phyloP scores from a whole-genome alignment of 2,888 invertebrate genomes.

The Cyaniris semiargus region DNA sequence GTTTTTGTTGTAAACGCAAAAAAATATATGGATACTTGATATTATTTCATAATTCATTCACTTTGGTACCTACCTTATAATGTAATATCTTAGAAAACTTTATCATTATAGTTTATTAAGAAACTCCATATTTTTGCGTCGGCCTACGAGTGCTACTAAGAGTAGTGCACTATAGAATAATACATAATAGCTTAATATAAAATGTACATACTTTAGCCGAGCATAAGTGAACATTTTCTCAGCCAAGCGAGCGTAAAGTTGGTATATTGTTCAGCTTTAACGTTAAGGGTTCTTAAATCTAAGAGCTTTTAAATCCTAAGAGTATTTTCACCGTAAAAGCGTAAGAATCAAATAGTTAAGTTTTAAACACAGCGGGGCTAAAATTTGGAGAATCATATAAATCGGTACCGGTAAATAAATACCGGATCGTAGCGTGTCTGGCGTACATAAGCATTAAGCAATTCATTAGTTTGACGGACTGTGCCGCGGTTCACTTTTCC shows the following conservation, averaged over 20 bases:
- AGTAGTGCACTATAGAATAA: background rate
- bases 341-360: background rate
- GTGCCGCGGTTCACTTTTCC: background rate
- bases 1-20: too few species aligned
- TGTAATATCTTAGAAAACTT: too few species aligned
- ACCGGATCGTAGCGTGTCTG: too few species aligned
- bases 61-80: too few species aligned
- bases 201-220: background rate
- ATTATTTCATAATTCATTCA: too few species aligned
- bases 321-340: background rate
- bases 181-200: background rate
- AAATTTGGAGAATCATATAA: too few species aligned
- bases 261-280: constrained; percentile 2
- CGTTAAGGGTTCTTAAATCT: constrained; percentile 7
- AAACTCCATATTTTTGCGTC: too few species aligned
- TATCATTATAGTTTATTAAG: too few species aligned
- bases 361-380: constrained; percentile 8
- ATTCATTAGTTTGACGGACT: too few species aligned
- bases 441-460: too few species aligned
- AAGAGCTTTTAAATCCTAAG: constrained; percentile 18
- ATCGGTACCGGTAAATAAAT: too few species aligned
- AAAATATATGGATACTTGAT: too few species aligned
- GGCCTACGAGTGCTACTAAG: background rate
- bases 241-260: constrained; percentile 3
- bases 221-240: background rate